A percentile compares a stretch with the other conserved stretches of the same genome.
These are phyloP conservation scores for Sogatella furcifera DNA, from an alignment of 1,140 invertebrate genomes.

Conservation along the genomic window DNA sequence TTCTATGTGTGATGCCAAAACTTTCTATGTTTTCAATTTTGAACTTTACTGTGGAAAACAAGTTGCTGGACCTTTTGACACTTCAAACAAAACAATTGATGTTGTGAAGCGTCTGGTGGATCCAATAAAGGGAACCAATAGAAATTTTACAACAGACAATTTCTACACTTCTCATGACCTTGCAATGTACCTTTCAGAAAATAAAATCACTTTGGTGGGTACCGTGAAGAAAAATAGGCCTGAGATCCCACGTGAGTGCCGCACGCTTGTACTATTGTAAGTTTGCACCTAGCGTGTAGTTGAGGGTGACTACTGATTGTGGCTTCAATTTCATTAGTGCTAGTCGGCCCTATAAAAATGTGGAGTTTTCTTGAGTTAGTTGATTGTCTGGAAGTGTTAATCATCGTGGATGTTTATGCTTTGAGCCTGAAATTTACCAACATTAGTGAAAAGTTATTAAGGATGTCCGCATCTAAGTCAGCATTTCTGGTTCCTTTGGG, in stretches of 20 bases:
- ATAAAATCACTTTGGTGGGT: conserved; percentile 22
- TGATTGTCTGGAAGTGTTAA: too few relatives aligned
- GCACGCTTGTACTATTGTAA: too few relatives aligned
- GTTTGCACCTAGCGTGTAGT: too few relatives aligned
- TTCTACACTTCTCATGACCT: conserved; percentile 23
- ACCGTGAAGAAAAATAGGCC: conserved; percentile 26
- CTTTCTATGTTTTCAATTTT: not conserved
- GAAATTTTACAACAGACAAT: conserved; percentile 29
- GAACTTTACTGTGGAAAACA: not conserved
- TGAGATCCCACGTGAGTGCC: conserved; percentile 14
- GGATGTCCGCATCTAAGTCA: too few relatives aligned
- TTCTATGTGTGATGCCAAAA: conserved; percentile 21
- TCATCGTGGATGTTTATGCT: too few relatives aligned
- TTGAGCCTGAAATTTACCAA: too few relatives aligned
- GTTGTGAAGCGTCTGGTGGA: not conserved
- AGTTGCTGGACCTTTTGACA: not conserved
- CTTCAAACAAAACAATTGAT: not conserved
- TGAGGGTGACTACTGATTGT: too few relatives aligned
- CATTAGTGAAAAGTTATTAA: too few relatives aligned
- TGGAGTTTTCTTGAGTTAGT: too few relatives aligned
- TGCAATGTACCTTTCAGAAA: conserved; percentile 12
- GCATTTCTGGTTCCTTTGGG: too few relatives aligned
- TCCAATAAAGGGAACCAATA: conserved; percentile 12
- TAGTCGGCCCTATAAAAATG: too few relatives aligned
- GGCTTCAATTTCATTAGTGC: too few relatives aligned